These are phyloP conservation scores for Drosophila demipolita DNA, from an alignment of 2,888 invertebrate genomes.

Conservation along the genomic window DNA sequence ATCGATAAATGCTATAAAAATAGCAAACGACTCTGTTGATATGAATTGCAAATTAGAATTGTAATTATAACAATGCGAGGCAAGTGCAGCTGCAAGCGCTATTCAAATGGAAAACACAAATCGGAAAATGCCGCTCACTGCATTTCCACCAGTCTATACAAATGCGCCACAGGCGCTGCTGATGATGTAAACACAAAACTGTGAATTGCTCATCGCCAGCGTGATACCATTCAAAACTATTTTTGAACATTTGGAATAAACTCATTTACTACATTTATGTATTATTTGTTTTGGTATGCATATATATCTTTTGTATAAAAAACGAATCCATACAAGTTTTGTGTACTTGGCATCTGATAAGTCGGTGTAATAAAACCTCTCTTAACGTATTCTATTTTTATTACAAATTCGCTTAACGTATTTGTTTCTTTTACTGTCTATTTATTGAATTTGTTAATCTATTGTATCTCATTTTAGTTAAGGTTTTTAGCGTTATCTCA, in stretches of 20 bases:
- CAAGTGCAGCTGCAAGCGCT: conserved; percentile 50
- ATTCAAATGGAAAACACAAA: conserved; percentile 32
- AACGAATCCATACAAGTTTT: background rate
- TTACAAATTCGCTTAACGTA: background rate
- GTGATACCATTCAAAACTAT: conserved; percentile 40
- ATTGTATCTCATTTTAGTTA: too few relatives aligned
- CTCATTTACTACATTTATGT: conserved; percentile 1
- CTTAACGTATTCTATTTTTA: background rate
- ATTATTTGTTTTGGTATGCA: background rate
- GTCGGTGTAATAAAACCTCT: background rate
- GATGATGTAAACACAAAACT: conserved; percentile 62
- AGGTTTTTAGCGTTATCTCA: too few relatives aligned
- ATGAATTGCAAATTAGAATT: conserved; percentile 70
- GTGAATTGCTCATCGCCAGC: conserved; percentile 55
- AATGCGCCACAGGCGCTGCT: conserved; percentile 28
- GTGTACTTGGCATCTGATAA: background rate
- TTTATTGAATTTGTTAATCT: background rate
- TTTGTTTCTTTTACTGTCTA: background rate
- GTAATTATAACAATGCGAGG: conserved; percentile 54
- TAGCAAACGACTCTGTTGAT: conserved; percentile 67
- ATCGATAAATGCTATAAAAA: conserved; percentile 71
- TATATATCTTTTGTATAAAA: background rate
- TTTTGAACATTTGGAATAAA: conserved; percentile 10
- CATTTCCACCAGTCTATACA: conserved; percentile 22
- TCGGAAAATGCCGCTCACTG: conserved; percentile 45